Percentiles rank a stretch among this genome's conserved stretches.
These are phyloP conservation scores for Mythimna ferrago DNA, from an alignment of 2,888 invertebrate genomes.

Conservation along the genomic window DNA sequence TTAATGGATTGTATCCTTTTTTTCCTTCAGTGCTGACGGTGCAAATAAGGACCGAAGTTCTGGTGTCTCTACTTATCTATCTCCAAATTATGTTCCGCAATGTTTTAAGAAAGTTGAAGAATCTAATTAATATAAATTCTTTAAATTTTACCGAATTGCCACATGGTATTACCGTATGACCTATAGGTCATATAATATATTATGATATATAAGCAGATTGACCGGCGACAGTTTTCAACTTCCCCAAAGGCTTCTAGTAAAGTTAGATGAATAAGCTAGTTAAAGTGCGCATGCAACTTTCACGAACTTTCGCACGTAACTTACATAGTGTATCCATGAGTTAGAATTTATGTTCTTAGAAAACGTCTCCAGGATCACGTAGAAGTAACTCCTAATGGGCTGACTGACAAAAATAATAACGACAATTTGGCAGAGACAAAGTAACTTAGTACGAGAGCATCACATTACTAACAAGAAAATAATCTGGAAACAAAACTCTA, in stretches of 20 bases:
- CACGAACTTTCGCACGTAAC: slow-evolving; percentile 1
- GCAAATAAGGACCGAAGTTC: slow-evolving; percentile 36
- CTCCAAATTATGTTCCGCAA: slow-evolving; percentile 8
- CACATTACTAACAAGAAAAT: slow-evolving; percentile 4
- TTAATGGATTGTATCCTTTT: slow-evolving; percentile 58
- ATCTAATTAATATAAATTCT: background rate
- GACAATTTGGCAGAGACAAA: background rate
- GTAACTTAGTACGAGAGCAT: background rate
- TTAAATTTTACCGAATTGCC: no score
- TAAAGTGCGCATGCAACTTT: slow-evolving; percentile 1
- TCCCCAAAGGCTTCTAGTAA: slow-evolving; percentile 11
- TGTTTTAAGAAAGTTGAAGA: background rate
- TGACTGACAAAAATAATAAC: slow-evolving; percentile 8
- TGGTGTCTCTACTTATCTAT: slow-evolving; percentile 17
- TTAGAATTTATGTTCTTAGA: background rate
- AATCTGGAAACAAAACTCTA: slow-evolving; percentile 10
- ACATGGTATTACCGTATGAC: background rate
- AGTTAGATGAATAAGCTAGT: slow-evolving; percentile 15
- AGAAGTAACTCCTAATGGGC: slow-evolving; percentile 14
- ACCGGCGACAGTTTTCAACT: slow-evolving; percentile 4
- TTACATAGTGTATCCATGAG: background rate
- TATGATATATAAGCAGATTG: background rate
- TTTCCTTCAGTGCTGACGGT: slow-evolving; percentile 46
- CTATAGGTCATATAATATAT: no score
- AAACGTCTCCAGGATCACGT: background rate